Evolutionary conservation across 2,797 vertebrate genomes (phyloP).

Genomic region (Pyrocephalus nanus): DNA sequence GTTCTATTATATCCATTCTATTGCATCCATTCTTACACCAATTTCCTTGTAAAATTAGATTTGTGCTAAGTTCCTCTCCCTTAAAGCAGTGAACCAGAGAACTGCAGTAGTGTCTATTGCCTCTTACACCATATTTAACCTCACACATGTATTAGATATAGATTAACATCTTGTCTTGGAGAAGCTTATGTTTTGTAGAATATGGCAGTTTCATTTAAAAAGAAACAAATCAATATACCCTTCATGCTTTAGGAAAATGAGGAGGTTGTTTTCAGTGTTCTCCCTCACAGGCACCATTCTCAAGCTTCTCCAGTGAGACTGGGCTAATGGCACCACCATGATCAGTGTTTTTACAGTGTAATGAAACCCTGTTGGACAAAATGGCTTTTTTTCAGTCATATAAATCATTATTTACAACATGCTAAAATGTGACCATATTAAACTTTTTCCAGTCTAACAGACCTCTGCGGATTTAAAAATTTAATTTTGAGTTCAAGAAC

Average conservation of each 20-base stretch:
- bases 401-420: slow-evolving; percentile 14
- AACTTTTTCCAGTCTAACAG: not conserved
- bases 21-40: slow-evolving; percentile 72
- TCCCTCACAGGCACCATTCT: not conserved
- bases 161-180: slow-evolving; percentile 74
- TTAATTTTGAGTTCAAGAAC: not conserved
- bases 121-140: slow-evolving; percentile 75
- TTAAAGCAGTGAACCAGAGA: slow-evolving; percentile 71
- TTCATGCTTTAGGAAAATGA: slow-evolving; percentile 46
- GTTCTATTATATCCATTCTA: slow-evolving; percentile 73
- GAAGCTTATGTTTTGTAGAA: slow-evolving; percentile 59
- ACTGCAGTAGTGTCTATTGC: slow-evolving; percentile 56
- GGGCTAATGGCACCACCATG: not conserved
- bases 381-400: slow-evolving; percentile 2
- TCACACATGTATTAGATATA: slow-evolving; percentile 71
- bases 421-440: not conserved
- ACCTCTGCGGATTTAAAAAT: not conserved
- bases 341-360: not conserved
- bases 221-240: slow-evolving; percentile 59
- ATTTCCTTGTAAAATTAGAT: slow-evolving; percentile 81
- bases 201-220: slow-evolving; percentile 57
- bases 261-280: not conserved
- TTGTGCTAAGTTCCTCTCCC: slow-evolving; percentile 65
- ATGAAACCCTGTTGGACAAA: not conserved
- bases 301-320: not conserved